Percentiles rank a stretch among this genome's conserved stretches.
These are phyloP conservation scores for Paradisaea rubra DNA, from an alignment of 2,113 vertebrate genomes.

Conservation along the genomic window DNA sequence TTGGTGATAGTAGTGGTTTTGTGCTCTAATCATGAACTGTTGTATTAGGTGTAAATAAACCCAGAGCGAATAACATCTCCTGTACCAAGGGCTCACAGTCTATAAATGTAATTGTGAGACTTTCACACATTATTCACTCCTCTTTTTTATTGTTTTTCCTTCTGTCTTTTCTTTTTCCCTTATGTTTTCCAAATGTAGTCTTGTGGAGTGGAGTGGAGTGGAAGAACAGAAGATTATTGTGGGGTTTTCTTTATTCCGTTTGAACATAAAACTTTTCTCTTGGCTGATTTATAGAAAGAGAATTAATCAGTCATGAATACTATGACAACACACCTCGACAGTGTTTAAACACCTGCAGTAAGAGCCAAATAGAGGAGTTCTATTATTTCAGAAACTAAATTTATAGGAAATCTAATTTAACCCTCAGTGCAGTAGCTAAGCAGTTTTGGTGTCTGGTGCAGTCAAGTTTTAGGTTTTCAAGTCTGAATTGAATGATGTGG, in stretches of 20 bases:
- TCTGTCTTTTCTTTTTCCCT: not conserved
- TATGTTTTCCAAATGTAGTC: not conserved
- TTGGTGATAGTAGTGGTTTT: not conserved
- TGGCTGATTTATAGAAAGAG: not conserved
- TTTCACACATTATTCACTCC: not conserved
- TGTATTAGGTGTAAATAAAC: not conserved
- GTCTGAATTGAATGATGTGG: not conserved
- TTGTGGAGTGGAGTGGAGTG: accelerated
- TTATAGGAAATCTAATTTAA: not conserved
- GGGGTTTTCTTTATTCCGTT: not conserved
- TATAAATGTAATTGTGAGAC: not conserved
- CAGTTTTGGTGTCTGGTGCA: not conserved
- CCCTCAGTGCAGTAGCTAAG: not conserved
- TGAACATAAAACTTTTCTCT: not conserved
- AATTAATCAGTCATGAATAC: not conserved
- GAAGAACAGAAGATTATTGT: not conserved
- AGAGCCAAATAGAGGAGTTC: not conserved
- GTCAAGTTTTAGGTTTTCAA: not conserved
- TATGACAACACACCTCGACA: not conserved
- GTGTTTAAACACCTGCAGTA: not conserved
- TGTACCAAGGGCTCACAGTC: not conserved
- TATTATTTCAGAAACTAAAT: not conserved
- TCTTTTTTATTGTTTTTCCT: not conserved
- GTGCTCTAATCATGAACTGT: not conserved
- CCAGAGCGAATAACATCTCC: not conserved